A percentile compares a stretch with the other conserved stretches of the same genome.
Evolutionary conservation across 2,888 invertebrate species (phyloP).

Genomic region (Beris chalybata): DNA sequence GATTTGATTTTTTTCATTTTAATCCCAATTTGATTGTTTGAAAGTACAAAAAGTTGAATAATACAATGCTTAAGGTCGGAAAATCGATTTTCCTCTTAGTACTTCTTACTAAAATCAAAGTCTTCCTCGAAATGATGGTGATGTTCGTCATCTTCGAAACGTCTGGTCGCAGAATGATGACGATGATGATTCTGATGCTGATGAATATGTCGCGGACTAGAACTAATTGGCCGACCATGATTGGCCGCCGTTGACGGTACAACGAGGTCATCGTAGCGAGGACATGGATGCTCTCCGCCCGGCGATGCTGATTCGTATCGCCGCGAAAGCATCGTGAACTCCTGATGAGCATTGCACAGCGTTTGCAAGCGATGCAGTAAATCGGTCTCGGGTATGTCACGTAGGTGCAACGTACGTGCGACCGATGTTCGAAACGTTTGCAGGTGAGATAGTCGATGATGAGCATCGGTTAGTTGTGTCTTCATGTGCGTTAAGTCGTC

Average conservation of each 20-base stretch:
- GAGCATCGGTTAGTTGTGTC: constrained; percentile 72
- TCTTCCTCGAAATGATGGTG: constrained; percentile 19
- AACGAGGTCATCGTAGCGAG: constrained; percentile 49
- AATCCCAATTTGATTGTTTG: too few species aligned
- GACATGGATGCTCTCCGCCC: constrained; percentile 50
- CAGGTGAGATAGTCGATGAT: constrained; percentile 75
- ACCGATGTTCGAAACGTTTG: constrained; percentile 76
- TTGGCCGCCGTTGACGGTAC: constrained; percentile 44
- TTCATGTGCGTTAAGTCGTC: constrained; percentile 77
- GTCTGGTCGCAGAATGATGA: constrained; percentile 7
- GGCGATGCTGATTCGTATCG: constrained; percentile 63
- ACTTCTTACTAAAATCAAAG: constrained; percentile 26
- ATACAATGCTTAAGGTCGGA: too few species aligned
- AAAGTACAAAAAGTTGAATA: too few species aligned
- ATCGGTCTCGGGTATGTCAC: constrained; percentile 74
- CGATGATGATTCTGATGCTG: constrained; percentile 5
- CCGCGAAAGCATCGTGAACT: constrained; percentile 80
- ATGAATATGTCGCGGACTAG: constrained; percentile 31
- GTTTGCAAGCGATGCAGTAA: constrained; percentile 78
- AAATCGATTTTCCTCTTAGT: constrained; percentile 7
- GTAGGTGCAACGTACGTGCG: constrained; percentile 72
- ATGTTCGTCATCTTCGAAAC: constrained; percentile 18
- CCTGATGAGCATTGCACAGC: constrained; percentile 82
- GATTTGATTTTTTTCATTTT: too few species aligned
- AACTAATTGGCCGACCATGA: constrained; percentile 51